Percentiles rank a stretch among this genome's conserved stretches.
phyloP scores from a whole-genome alignment of 2,888 invertebrate genomes.

The Azorinus chamasolen region DNA sequence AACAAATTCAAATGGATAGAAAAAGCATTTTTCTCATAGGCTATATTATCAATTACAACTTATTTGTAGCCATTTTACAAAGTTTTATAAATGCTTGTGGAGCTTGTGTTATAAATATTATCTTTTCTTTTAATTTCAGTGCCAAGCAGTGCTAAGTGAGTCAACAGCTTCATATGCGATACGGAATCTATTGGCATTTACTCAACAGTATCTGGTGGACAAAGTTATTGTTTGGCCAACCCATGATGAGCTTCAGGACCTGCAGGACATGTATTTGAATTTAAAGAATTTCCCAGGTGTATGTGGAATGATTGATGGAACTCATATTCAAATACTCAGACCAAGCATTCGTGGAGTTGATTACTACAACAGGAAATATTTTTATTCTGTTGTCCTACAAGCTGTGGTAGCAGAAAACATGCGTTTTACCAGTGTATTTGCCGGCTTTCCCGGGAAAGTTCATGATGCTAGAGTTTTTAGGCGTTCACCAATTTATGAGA shows the following conservation, averaged over 20 bases:
- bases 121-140: too few species aligned
- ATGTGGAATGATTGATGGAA: constrained; percentile 17
- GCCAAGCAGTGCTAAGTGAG: constrained; percentile 8
- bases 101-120: too few species aligned
- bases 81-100: too few species aligned
- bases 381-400: constrained; percentile 35
- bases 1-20: too few species aligned
- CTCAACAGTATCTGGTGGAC: constrained; percentile 20
- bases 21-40: too few species aligned
- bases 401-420: constrained; percentile 19
- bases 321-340: constrained; percentile 26
- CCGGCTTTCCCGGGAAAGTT: constrained; percentile 39
- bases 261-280: constrained; percentile 5
- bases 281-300: constrained; percentile 31
- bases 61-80: too few species aligned
- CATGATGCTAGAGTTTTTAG: constrained; percentile 29
- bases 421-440: constrained; percentile 28
- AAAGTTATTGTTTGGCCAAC: constrained; percentile 40
- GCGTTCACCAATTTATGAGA: too few species aligned
- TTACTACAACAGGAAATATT: constrained; percentile 43
- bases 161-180: constrained; percentile 30
- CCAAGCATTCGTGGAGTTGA: constrained; percentile 15
- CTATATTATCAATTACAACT: too few species aligned
- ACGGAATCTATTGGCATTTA: constrained; percentile 20
- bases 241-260: constrained; percentile 13